These are phyloP conservation scores for Andrena fulva DNA, from an alignment of 2,888 invertebrate species.

Conservation along the genomic window DNA sequence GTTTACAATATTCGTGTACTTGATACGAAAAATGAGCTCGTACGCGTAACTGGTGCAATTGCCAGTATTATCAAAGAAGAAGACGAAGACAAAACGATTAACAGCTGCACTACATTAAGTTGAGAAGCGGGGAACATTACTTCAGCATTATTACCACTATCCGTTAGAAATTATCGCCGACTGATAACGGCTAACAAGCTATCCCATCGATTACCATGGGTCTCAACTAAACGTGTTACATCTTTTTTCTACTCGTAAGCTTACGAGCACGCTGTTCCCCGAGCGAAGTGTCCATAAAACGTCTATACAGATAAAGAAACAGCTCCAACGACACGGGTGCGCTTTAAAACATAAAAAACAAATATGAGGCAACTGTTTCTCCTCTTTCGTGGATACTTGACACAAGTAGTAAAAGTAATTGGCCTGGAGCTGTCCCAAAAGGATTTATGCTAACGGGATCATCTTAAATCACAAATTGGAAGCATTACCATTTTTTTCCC, in stretches of 20 bases:
- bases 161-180: constrained; percentile 61
- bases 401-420: constrained; percentile 15
- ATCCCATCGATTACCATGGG: constrained; percentile 38
- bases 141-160: constrained; percentile 50
- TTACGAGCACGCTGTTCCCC: constrained; percentile 3
- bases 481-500: too few species aligned
- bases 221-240: constrained; percentile 42
- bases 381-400: not conserved
- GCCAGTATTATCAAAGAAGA: constrained; percentile 20
- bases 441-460: too few species aligned
- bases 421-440: not conserved
- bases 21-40: not conserved
- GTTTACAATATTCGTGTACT: too few species aligned
- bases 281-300: constrained; percentile 13
- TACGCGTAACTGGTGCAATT: constrained; percentile 8
- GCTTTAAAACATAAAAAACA: not conserved
- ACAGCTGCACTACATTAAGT: constrained; percentile 63
- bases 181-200: constrained; percentile 67
- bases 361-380: constrained; percentile 9
- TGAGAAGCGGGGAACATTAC: constrained; percentile 36
- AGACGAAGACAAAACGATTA: constrained; percentile 5
- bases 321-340: not conserved
- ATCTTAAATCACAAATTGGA: too few species aligned
- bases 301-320: constrained; percentile 8
- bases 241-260: constrained; percentile 33